Conservation (phyloP, 2,113 vertebrate genomes). For the Dromiciops gliroides region DNA sequence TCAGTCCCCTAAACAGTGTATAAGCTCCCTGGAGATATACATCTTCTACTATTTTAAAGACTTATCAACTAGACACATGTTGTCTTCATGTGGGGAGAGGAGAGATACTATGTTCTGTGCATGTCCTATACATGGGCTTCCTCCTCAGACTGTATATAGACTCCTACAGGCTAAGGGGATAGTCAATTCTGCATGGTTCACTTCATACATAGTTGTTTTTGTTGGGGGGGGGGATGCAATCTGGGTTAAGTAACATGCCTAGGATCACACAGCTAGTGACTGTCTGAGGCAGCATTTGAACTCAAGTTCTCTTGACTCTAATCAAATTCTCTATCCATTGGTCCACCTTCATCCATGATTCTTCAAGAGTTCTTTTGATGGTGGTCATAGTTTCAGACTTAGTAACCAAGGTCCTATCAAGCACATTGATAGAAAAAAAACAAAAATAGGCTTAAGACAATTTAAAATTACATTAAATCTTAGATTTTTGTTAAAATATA, state of each 20-base stretch:
- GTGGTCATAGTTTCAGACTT: not conserved
- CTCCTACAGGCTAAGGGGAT: not conserved
- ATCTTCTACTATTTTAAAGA: not conserved
- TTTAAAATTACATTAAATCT: not conserved
- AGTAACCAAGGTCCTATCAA: not conserved
- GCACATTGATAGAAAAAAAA: not conserved
- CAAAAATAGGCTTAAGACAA: not conserved
- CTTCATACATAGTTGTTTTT: not conserved
- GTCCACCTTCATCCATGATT: not conserved
- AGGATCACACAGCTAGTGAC: no score
- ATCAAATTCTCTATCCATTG: not conserved
- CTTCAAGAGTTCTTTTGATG: not conserved
- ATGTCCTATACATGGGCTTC: not conserved
- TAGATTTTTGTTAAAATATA: not conserved
- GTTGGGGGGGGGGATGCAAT: no score
- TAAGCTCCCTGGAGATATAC: not conserved
- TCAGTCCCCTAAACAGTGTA: not conserved
- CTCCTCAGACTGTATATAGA: not conserved
- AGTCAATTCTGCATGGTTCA: not conserved
- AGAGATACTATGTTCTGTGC: not conserved
- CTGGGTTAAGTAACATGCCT: no score
- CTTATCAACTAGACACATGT: not conserved
- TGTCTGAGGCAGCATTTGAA: not conserved
- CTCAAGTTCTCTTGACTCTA: not conserved
- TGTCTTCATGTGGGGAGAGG: not conserved